Base-by-base conservation (phyloP, 2,797 vertebrate species). In the Alfaro cultratus region DNA sequence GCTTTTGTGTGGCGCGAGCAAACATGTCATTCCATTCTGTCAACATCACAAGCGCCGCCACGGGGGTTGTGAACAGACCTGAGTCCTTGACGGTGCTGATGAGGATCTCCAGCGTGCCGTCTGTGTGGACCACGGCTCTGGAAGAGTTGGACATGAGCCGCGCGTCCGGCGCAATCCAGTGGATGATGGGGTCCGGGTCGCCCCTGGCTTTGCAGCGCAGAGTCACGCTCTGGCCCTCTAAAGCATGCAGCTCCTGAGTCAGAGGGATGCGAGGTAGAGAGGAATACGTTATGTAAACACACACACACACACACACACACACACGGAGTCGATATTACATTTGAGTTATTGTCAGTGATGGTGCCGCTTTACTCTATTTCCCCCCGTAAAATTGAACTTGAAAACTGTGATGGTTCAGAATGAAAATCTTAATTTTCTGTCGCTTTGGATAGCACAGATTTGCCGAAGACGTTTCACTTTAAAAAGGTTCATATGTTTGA, bases 81-180 rank as follows among this genome's bases (percentile, higher is more conserved):
- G 94, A 98, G 88, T 99, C 99, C 95, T 99, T 99, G 84, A 99
- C 97, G 0, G 98, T 99, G 15, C 97, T 99, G 93, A 99, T 99
- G 73, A 98, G 96, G 91, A 99, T 99, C 94, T 99, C 98, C 8
- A 99, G 92, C 0, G 98, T 99, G 64, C 99, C 99, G 0, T 99
- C 99, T 75, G 95, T 95, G 8, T 99, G 98, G 71, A 99, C 97
- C 26, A 92, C 90, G 0, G 97, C 97, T 80, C 99, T 95, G 0
- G 97, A 97, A 1, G 98, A 98, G 0, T 99, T 99, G 80, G 97
- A 99, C 87, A 99, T 98, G 41, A 99, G 96, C 84, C 98, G 98
- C 36, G 98, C 98, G 72, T 99, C 98, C 0, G 99, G 98, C 51
- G 98, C 99, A 77, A 99, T 99, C 99, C 99, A 99, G 83, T 99